Percentiles rank a stretch among this genome's conserved stretches.
Conservation (phyloP, 2,797 vertebrate genomes). For the Urophycis tenuis region DNA sequence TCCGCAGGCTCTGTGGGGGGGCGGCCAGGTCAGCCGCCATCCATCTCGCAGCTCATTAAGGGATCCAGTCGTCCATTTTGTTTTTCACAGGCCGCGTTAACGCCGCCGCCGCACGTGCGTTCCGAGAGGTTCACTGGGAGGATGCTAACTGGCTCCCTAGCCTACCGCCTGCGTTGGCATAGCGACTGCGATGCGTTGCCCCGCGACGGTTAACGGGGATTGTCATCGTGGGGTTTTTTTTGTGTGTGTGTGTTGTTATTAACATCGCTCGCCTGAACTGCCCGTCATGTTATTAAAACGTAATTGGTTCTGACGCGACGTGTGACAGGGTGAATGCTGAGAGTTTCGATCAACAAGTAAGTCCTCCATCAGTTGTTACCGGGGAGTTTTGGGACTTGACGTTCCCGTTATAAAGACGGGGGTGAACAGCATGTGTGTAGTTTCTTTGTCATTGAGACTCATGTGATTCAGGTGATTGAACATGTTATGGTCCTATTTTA, state of each 20-base stretch:
- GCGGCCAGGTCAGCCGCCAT: background rate
- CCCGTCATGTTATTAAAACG: slow-evolving; percentile 1
- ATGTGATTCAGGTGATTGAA: background rate
- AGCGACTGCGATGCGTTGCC: background rate
- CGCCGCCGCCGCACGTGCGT: too few relatives aligned
- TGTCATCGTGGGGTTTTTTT: background rate
- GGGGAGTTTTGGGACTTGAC: background rate
- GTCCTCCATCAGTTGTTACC: background rate
- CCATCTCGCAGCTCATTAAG: background rate
- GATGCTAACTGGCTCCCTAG: background rate
- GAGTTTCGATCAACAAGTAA: background rate
- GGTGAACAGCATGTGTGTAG: background rate
- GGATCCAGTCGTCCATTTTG: background rate
- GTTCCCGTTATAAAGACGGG: background rate
- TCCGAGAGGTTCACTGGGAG: background rate
- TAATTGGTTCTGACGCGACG: background rate
- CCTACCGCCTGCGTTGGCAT: background rate
- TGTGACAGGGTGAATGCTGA: background rate
- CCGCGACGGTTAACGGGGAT: background rate
- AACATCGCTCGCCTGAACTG: background rate
- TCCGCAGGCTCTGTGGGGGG: background rate
- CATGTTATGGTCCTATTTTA: too few relatives aligned
- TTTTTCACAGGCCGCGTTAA: too few relatives aligned
- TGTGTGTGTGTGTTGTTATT: background rate
- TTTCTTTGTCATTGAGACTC: background rate